Conservation (phyloP, 2,797 vertebrate genomes). For the Brachyrhaphis roseni region DNA sequence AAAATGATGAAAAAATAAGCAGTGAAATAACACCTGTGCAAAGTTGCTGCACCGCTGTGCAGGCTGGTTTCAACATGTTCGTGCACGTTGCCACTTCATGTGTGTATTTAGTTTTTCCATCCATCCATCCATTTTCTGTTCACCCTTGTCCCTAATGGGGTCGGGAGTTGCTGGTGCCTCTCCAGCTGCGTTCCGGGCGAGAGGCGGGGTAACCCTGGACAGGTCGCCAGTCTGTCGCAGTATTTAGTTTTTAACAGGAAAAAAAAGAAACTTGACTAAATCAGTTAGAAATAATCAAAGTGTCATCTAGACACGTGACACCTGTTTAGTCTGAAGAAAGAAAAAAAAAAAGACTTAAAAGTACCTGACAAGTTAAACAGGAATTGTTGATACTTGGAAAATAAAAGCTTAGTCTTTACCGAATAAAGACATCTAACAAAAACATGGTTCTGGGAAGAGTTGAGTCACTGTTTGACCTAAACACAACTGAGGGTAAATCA, state of each 20-base stretch:
- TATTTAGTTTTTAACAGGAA: conserved; percentile 52
- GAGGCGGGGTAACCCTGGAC: too few relatives aligned
- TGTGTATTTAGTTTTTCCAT: conserved; percentile 56
- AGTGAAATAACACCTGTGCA: conserved; percentile 21
- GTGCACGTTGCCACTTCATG: conserved; percentile 56
- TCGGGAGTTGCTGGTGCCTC: too few relatives aligned
- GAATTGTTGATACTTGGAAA: conserved; percentile 5
- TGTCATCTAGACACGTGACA: not conserved
- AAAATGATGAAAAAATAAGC: conserved; percentile 12
- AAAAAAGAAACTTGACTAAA: conserved; percentile 39
- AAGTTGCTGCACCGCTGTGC: conserved; percentile 40
- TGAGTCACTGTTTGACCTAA: conserved; percentile 62
- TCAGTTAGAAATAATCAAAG: not conserved
- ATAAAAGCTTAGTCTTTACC: not conserved
- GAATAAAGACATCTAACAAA: conserved; percentile 14
- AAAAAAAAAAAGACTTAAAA: not conserved
- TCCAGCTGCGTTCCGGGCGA: too few relatives aligned
- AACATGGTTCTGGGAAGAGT: conserved; percentile 19
- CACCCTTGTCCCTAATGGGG: too few relatives aligned
- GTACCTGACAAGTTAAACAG: conserved; percentile 2
- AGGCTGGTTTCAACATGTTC: conserved; percentile 41
- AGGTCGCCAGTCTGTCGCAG: too few relatives aligned
- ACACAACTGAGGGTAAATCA: conserved; percentile 67
- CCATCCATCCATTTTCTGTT: too few relatives aligned
- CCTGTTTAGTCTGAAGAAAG: too few relatives aligned